phyloP scores from a whole-genome alignment of 2,113 vertebrate species.

The Cololabis saira region DNA sequence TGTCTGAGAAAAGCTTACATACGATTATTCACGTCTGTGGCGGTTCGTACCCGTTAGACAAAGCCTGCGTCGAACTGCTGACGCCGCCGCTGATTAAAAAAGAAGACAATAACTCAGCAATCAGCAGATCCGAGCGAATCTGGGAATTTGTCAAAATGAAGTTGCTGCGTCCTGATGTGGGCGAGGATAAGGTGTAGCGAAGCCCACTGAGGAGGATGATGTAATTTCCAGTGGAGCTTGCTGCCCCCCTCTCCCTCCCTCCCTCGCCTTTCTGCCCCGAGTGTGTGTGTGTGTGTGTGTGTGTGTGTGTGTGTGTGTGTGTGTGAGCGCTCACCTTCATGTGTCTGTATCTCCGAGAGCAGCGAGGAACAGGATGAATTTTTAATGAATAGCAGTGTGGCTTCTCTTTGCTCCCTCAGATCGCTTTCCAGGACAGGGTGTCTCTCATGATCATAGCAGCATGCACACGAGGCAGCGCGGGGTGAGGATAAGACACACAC shows the following conservation, averaged over 20 bases:
- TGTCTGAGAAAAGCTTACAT: conserved; percentile 65
- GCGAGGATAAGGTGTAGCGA: conserved; percentile 53
- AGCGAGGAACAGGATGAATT: conserved; percentile 69
- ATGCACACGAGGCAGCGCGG: conserved; percentile 32
- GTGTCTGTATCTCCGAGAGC: conserved; percentile 54
- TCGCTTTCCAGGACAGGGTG: conserved; percentile 76
- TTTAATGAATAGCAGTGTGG: conserved; percentile 76
- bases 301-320: conserved; percentile 17
- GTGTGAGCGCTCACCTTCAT: conserved; percentile 50
- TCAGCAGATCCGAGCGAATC: conserved; percentile 51
- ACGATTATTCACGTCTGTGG: conserved; percentile 62
- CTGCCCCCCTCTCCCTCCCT: conserved; percentile 26
- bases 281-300: conserved; percentile 25
- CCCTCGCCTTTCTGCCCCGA: conserved; percentile 8
- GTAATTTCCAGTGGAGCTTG: conserved; percentile 54
- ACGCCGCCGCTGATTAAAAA: conserved; percentile 45
- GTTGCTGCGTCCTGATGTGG: conserved; percentile 47
- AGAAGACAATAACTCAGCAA: conserved; percentile 31
- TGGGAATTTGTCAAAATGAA: conserved; percentile 58
- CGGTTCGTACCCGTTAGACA: conserved; percentile 47
- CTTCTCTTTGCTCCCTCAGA: conserved; percentile 68
- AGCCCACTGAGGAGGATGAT: conserved; percentile 54
- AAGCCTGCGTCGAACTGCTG: conserved; percentile 58
- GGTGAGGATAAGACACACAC: conserved; percentile 25
- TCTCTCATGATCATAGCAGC: conserved; percentile 71